These are phyloP conservation scores for Eufriesea mexicana DNA, from an alignment of 1,140 invertebrate genomes.

Conservation along the genomic window DNA sequence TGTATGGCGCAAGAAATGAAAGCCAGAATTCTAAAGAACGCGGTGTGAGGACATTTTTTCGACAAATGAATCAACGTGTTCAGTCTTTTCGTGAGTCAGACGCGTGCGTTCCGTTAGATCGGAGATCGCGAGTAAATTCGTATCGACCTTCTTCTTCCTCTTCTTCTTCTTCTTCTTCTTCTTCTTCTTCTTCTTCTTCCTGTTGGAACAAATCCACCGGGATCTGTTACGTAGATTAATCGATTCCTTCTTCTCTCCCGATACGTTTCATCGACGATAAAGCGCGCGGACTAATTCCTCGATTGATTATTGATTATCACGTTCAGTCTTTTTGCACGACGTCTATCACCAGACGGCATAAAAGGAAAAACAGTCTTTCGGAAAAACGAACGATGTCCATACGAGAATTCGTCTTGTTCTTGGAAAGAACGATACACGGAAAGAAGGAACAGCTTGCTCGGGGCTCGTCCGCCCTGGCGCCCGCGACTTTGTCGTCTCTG, in stretches of 20 bases:
- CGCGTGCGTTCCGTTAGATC: too few relatives aligned
- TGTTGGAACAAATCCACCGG: background rate
- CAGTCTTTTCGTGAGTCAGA: conserved; percentile 31
- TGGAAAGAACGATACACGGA: background rate
- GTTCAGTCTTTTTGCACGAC: conserved; percentile 3
- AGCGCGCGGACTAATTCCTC: background rate
- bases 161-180: too few relatives aligned
- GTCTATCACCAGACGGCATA: background rate
- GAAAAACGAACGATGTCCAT: background rate
- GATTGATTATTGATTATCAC: background rate
- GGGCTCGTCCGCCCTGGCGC: conserved; percentile 12
- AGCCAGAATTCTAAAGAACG: background rate
- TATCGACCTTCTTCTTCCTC: background rate
- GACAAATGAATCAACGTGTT: background rate
- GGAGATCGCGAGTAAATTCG: background rate
- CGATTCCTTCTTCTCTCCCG: too few relatives aligned
- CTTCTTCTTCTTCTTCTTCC: background rate
- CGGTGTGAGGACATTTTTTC: background rate
- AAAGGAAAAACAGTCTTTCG: background rate
- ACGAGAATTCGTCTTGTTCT: fast-evolving
- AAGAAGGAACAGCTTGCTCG: background rate
- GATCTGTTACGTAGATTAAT: background rate
- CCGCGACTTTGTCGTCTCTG: conserved; percentile 46
- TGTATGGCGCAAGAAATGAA: background rate
- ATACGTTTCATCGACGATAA: background rate